Conservation (phyloP, 2,797 vertebrate genomes). For the Amblyraja radiata region DNA sequence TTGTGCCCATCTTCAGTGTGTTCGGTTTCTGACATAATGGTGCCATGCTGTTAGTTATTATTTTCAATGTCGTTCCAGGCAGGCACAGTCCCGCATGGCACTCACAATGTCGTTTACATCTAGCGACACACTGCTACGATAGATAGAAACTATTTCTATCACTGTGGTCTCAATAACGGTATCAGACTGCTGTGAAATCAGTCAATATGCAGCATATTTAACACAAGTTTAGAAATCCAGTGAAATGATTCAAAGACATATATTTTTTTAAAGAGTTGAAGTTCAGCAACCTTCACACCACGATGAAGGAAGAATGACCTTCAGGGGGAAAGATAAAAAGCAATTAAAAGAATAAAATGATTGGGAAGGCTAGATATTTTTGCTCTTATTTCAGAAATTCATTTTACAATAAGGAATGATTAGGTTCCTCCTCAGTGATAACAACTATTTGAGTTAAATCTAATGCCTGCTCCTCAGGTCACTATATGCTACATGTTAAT, state of each 20-base stretch:
- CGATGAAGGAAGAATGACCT: neutral
- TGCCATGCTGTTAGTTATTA: neutral
- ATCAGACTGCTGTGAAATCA: neutral
- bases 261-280: too few species aligned
- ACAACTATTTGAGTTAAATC: neutral
- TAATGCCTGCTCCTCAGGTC: conserved; percentile 1
- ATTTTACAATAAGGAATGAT: conserved; percentile 12
- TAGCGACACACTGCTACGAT: too few species aligned
- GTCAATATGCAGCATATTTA: neutral
- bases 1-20: too few species aligned
- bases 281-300: neutral
- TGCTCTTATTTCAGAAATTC: neutral
- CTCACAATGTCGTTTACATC: neutral
- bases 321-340: neutral
- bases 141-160: neutral
- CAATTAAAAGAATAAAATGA: neutral
- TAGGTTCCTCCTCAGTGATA: neutral
- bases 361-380: neutral
- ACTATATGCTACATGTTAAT: neutral
- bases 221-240: neutral
- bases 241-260: neutral
- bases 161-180: too few species aligned
- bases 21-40: neutral
- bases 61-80: neutral
- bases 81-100: neutral